These are phyloP conservation scores for Gadopsis marmoratus DNA, from an alignment of 2,797 vertebrate species.

Conservation along the genomic window DNA sequence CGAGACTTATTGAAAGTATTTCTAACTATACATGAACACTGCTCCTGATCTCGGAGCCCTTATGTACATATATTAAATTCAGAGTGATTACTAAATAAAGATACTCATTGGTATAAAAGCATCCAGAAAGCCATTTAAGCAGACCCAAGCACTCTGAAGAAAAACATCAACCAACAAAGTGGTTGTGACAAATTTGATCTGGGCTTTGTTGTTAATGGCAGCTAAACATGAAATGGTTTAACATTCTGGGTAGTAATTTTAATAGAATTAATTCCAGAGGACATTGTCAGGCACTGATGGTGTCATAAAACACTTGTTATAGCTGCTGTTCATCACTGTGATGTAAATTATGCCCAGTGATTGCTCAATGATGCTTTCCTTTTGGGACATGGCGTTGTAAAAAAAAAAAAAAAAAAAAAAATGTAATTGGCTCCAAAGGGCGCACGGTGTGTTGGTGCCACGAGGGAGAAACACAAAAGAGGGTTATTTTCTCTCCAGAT, in stretches of 20 bases:
- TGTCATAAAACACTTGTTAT: constrained; percentile 90
- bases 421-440: constrained; percentile 86
- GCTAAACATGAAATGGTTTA: constrained; percentile 91
- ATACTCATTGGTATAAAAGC: constrained; percentile 29
- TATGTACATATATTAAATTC: constrained; percentile 25
- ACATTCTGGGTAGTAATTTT: constrained; percentile 90
- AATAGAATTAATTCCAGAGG: constrained; percentile 97
- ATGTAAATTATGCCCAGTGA: constrained; percentile 84
- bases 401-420: constrained; percentile 62
- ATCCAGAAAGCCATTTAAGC: constrained; percentile 34
- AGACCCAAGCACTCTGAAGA: constrained; percentile 25
- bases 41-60: constrained; percentile 14
- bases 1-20: constrained; percentile 38
- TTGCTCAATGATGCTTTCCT: constrained; percentile 85
- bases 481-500: constrained; percentile 64
- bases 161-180: constrained; percentile 59
- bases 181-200: constrained; percentile 57
- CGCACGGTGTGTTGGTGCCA: constrained; percentile 73
- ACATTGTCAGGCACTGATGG: constrained; percentile 92
- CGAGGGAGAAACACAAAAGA: constrained; percentile 69
- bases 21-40: constrained; percentile 32
- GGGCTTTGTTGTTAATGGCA: constrained; percentile 83
- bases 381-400: constrained; percentile 78
- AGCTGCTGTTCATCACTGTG: constrained; percentile 87
- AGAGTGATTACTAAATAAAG: constrained; percentile 37